Evolutionary conservation across 2,797 vertebrate genomes (phyloP).

Genomic region (Eulemur coronatus): DNA sequence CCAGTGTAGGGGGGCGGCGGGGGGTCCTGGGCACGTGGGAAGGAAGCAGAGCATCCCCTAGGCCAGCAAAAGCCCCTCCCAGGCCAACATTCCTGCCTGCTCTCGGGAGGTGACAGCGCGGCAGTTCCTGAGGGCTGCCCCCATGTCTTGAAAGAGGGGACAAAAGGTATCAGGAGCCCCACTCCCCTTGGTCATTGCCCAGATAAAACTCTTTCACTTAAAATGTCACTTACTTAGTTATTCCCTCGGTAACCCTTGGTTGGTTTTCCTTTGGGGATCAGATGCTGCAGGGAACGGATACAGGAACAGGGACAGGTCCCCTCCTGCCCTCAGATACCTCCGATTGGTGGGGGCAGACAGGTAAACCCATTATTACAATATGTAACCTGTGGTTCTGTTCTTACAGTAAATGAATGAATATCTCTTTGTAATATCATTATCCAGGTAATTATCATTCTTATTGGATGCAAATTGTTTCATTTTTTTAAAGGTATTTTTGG

Average conservation of each 20-base stretch:
- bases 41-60: not conserved
- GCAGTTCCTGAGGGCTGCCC: fast-evolving
- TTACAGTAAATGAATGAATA: not conserved
- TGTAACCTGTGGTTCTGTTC: not conserved
- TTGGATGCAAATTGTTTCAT: not conserved
- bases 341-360: not conserved
- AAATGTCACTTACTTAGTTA: not conserved
- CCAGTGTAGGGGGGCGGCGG: too few relatives aligned
- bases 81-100: not conserved
- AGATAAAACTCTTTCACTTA: not conserved
- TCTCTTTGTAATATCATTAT: not conserved
- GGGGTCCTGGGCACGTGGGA: too few relatives aligned
- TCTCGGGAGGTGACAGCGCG: not conserved
- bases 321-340: not conserved
- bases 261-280: not conserved
- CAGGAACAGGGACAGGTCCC: not conserved
- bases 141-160: not conserved
- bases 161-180: not conserved
- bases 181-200: not conserved
- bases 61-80: not conserved
- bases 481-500: not conserved
- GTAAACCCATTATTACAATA: too few relatives aligned
- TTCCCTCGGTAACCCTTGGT: not conserved
- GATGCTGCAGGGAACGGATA: not conserved
- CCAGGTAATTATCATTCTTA: not conserved